Percentiles rank a stretch among this genome's conserved stretches.
These are phyloP conservation scores for Spongilla lacustris DNA, from an alignment of 37 sponge, comb jelly and placozoan species.

Conservation along the genomic window DNA sequence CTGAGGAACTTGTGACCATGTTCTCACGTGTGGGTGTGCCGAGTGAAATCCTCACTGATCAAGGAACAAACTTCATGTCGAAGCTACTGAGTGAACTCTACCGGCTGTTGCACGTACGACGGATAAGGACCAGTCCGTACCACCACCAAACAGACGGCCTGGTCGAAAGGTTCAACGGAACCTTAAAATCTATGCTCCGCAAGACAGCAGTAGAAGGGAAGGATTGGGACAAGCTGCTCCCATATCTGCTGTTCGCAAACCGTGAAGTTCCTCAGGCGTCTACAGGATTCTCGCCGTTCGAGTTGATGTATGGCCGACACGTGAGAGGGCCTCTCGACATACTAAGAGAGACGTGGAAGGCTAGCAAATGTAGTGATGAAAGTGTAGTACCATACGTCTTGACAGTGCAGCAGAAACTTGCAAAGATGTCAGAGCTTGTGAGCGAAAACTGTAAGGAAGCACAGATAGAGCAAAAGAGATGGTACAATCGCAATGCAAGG, in stretches of 20 bases:
- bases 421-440: constrained; percentile 18
- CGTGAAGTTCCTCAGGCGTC: constrained; percentile 8
- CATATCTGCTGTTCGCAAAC: constrained; percentile 45
- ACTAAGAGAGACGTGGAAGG: constrained; percentile 31
- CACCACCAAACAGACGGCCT: constrained; percentile 50
- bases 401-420: constrained; percentile 17
- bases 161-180: constrained; percentile 40
- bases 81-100: constrained; percentile 23
- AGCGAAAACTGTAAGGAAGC: constrained; percentile 21
- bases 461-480: constrained; percentile 25
- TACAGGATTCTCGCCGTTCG: constrained; percentile 37
- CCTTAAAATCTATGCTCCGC: constrained; percentile 32
- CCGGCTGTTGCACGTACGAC: constrained; percentile 9
- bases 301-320: constrained; percentile 41
- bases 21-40: constrained; percentile 51
- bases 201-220: not conserved
- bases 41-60: constrained; percentile 52
- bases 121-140: constrained; percentile 25
- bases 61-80: constrained; percentile 49
- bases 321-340: constrained; percentile 47
- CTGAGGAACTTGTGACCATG: constrained; percentile 37
- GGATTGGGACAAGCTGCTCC: constrained; percentile 34
- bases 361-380: constrained; percentile 3
- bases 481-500: constrained; percentile 30
- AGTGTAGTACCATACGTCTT: constrained; percentile 29